Evolutionary conservation across 2,113 vertebrate species (phyloP), one percentile per base, ranked within the genome.

Genomic region (Manacus vitellinus): DNA sequence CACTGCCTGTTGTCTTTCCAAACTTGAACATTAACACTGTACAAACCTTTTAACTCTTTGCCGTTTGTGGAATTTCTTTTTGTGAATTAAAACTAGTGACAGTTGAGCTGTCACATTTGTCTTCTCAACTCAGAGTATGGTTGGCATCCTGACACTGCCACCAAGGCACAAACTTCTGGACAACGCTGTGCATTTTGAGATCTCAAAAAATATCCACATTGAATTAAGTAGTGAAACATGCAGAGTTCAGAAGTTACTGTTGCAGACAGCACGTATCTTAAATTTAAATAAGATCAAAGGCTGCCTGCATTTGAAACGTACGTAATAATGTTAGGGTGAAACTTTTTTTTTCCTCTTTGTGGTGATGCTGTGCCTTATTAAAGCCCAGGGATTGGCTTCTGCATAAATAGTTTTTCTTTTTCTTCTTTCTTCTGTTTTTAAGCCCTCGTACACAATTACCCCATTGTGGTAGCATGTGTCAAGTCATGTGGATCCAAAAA

Each of bases 281-380:
- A 74, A 94, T 94, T 95, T 91, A 94, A 95, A 95, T 96, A 94
- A 92, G 94, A 96, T 96, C 94, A 96, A 96, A 94, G 87, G 30
- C 86, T 93, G 93, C 55, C 82, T 96, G 61, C 65, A 46, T 92
- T 95, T 88, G 88, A 94, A 95, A 95, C 16, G 22, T 88, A 85
- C 91, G 82, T 96, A 89, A 82, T 79, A 89, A 94, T 89, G 82
- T 92, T 90, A 81, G 85, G 17, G 37, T 44, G 71, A 89, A 92
- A 88, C 28, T 56, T 78, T 46, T 62, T 88, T 83, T 87, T 28
- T 78, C 6, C 30, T 59, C 47, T 76, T 75, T 93, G 78, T 94
- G 78, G 71, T 94, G 51, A 47, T 89, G 35, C 56, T 44, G 55
- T 81, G 89, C 61, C 75, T 96, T 95, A 65, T 94, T 96, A 94